phyloP scores from a whole-genome alignment of 2,113 vertebrate species.

The Telmatochromis bifrenatus region DNA sequence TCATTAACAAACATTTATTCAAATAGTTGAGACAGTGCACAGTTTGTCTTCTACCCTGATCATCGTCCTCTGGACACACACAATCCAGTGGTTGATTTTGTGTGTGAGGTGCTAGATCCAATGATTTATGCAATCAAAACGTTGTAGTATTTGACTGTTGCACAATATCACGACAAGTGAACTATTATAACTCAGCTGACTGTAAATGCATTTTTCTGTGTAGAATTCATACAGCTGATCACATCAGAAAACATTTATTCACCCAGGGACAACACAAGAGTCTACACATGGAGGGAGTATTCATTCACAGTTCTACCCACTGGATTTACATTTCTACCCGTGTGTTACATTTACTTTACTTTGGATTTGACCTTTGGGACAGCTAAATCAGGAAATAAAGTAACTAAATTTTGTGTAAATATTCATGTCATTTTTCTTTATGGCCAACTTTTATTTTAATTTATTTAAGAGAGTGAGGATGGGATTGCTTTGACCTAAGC shows the following conservation, averaged over 20 bases:
- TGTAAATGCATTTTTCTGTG: constrained; percentile 9
- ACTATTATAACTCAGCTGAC: neutral
- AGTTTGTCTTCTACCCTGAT: constrained; percentile 34
- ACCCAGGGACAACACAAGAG: constrained; percentile 36
- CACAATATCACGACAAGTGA: neutral
- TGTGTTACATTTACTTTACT: neutral
- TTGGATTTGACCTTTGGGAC: constrained; percentile 2
- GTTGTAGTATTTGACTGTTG: neutral
- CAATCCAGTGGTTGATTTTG: neutral
- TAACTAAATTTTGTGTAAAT: neutral
- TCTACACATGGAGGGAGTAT: constrained; percentile 49
- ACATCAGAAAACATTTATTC: constrained; percentile 42
- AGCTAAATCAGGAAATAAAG: neutral
- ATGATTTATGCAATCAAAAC: neutral
- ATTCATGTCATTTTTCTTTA: neutral
- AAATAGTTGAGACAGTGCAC: constrained; percentile 50
- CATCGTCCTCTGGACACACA: constrained; percentile 1
- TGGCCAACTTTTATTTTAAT: neutral
- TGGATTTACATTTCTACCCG: constrained; percentile 10
- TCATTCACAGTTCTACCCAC: constrained; percentile 31
- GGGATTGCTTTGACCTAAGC: neutral
- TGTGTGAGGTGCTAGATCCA: neutral
- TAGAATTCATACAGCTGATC: constrained; percentile 35
- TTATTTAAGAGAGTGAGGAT: neutral
- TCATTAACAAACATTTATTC: constrained; percentile 69